Conservation (phyloP, 1,140 invertebrate genomes). For the Eumaeus atala region DNA sequence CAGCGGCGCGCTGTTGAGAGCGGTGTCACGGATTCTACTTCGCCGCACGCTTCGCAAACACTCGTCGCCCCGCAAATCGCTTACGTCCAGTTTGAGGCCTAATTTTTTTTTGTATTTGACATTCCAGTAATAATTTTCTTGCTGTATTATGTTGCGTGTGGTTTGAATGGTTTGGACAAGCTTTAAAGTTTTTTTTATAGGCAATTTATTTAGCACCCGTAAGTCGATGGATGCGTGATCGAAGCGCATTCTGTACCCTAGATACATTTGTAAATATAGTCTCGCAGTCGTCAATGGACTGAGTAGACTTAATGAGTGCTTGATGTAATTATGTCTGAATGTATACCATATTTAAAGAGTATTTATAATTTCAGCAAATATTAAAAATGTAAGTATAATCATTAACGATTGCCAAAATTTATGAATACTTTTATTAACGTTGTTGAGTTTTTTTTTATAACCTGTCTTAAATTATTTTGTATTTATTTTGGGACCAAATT, state of each 20-base stretch:
- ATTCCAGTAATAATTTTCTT: conserved; percentile 61
- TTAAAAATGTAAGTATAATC: conserved; percentile 62
- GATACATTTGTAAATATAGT: conserved; percentile 59
- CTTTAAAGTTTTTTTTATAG: conserved; percentile 37
- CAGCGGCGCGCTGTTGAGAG: too few relatives aligned
- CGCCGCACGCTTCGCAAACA: too few relatives aligned
- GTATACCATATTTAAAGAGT: conserved; percentile 51
- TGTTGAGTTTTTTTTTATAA: conserved; percentile 61
- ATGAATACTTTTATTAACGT: conserved; percentile 63
- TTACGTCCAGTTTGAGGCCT: too few relatives aligned
- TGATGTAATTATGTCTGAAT: conserved; percentile 40
- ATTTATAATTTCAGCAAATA: conserved; percentile 62
- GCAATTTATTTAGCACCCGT: conserved; percentile 17
- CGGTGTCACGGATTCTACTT: too few relatives aligned
- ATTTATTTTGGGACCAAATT: conserved; percentile 73
- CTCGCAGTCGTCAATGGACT: conserved; percentile 31
- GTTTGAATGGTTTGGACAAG: conserved; percentile 44
- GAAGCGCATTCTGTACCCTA: conserved; percentile 34
- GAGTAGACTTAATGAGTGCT: conserved; percentile 38
- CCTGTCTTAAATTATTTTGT: conserved; percentile 66
- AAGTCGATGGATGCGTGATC: conserved; percentile 21
- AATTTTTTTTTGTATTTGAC: conserved; percentile 53
- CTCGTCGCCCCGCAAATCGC: too few relatives aligned
- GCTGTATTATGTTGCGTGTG: conserved; percentile 46
- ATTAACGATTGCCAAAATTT: conserved; percentile 71